phyloP scores from a whole-genome alignment of 2,113 vertebrate species.

The Pan paniscus region DNA sequence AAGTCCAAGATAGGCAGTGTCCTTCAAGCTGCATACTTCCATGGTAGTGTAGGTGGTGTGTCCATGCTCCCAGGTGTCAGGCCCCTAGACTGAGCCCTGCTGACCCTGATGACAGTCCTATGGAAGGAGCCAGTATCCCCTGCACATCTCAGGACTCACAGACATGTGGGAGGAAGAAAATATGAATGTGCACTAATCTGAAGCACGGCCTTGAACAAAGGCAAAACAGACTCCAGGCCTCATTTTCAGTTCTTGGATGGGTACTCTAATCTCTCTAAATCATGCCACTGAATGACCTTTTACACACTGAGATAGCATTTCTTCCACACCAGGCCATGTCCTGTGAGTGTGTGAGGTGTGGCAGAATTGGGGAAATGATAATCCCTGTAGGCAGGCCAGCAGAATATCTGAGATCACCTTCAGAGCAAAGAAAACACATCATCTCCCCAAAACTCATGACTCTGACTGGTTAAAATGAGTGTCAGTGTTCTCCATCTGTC shows the following conservation, averaged over 20 bases:
- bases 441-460: background rate
- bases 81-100: background rate
- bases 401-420: background rate
- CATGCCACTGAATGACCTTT: background rate
- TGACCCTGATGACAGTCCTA: no score
- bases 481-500: background rate
- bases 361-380: no score
- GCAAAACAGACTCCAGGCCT: background rate
- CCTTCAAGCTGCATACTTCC: background rate
- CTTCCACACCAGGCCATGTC: no score
- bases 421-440: background rate
- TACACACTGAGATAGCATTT: no score
- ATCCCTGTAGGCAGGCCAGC: background rate
- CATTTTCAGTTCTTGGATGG: background rate
- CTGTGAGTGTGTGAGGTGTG: background rate
- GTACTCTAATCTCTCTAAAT: background rate
- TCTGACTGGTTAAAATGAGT: background rate
- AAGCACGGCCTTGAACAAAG: background rate
- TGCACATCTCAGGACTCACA: background rate
- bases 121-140: background rate
- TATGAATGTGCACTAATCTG: rapidly evolving
- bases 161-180: background rate
- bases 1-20: no score
- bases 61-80: no score
- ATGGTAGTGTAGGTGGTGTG: no score